Conservation (phyloP, 2,797 vertebrate genomes). For the Scolopax rusticola region DNA sequence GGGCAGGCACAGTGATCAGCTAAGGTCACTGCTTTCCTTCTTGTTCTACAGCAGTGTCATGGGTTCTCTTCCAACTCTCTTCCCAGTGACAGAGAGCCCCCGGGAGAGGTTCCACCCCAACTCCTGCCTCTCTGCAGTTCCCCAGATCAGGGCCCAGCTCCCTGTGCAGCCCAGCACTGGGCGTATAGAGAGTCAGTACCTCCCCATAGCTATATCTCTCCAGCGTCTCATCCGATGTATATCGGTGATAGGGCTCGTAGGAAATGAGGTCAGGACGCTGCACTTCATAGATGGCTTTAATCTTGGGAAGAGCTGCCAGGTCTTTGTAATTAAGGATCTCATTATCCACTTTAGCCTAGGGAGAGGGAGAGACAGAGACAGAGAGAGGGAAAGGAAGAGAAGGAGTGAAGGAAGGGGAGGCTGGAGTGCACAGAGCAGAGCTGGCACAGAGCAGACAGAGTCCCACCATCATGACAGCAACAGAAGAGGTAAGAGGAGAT, state of each 20-base stretch:
- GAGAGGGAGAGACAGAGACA: constrained; percentile 84
- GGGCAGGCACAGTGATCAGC: neutral
- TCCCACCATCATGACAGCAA: neutral
- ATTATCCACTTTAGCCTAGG: constrained; percentile 98
- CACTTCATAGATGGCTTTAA: constrained; percentile 99
- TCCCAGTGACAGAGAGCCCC: neutral
- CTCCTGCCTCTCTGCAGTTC: neutral
- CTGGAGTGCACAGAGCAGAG: neutral
- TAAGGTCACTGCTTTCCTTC: neutral
- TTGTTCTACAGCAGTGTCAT: neutral
- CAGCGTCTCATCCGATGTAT: constrained; percentile 92
- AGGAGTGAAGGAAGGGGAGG: constrained; percentile 29
- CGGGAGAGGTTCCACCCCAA: neutral
- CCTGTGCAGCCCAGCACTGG: neutral
- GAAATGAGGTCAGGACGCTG: constrained; percentile 97
- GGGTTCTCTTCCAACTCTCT: neutral
- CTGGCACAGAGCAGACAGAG: neutral
- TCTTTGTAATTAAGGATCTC: constrained; percentile 99
- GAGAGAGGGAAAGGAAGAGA: constrained; percentile 63
- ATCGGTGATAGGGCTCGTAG: constrained; percentile 94
- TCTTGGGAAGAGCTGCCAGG: constrained; percentile 98
- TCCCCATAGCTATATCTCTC: constrained; percentile 95
- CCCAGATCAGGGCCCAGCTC: rapidly evolving
- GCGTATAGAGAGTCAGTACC: constrained; percentile 78
- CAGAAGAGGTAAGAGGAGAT: constrained; percentile 8